These are phyloP conservation scores for Tribolium castaneum DNA, from an alignment of 1,140 invertebrate species.

Conservation along the genomic window DNA sequence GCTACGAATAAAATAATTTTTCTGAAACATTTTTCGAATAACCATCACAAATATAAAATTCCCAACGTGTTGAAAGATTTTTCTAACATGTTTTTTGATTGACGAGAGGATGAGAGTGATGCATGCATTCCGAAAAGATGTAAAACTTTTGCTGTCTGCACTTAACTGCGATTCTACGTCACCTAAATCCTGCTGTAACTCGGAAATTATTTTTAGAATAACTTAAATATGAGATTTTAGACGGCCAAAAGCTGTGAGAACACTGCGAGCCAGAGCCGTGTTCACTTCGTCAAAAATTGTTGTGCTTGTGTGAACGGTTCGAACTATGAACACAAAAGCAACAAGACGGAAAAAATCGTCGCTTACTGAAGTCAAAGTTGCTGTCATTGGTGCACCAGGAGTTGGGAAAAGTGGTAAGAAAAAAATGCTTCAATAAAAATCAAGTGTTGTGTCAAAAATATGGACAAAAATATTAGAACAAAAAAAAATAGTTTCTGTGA, in stretches of 20 bases:
- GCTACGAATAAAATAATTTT: too few species aligned
- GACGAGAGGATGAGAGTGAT: neutral
- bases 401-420: conserved; percentile 88
- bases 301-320: neutral
- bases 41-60: too few species aligned
- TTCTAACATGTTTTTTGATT: neutral
- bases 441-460: too few species aligned
- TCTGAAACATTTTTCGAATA: too few species aligned
- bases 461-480: too few species aligned
- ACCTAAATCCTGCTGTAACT: neutral
- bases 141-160: neutral
- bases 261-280: neutral
- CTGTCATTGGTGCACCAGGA: conserved; percentile 84
- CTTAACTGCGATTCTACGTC: conserved; percentile 3
- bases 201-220: conserved; percentile 15
- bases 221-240: conserved; percentile 3
- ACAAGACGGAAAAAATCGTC: conserved; percentile 90
- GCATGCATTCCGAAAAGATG: neutral
- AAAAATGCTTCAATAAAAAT: too few species aligned
- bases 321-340: conserved; percentile 72
- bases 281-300: conserved; percentile 3
- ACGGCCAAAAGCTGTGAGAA: neutral
- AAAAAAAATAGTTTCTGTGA: too few species aligned
- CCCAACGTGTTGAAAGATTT: too few species aligned
- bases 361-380: conserved; percentile 88